A percentile compares a stretch with the other conserved stretches of the same genome.
phyloP scores from a whole-genome alignment of 2,113 vertebrate species.

The Mustelus asterias region DNA sequence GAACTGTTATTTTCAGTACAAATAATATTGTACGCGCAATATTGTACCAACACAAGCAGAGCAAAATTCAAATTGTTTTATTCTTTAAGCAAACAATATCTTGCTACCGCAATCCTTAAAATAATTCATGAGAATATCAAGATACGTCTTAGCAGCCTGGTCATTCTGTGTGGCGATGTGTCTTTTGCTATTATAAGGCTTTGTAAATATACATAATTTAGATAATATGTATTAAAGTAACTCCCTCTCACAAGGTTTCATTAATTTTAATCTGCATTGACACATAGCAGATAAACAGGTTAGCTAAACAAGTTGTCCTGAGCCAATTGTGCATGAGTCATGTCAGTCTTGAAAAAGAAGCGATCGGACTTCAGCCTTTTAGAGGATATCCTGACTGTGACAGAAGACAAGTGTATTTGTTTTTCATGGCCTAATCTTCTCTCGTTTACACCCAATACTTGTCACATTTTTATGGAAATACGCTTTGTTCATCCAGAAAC shows the following conservation, averaged over 20 bases:
- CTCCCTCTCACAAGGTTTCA: background rate
- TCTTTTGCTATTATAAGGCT: background rate
- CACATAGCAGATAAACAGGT: background rate
- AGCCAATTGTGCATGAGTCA: background rate
- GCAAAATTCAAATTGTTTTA: background rate
- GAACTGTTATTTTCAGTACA: slow-evolving; percentile 2
- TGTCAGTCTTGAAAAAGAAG: background rate
- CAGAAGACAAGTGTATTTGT: slow-evolving; percentile 27
- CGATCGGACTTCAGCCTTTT: background rate
- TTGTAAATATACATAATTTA: background rate
- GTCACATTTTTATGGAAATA: background rate
- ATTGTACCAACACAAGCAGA: background rate
- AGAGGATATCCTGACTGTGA: slow-evolving; percentile 13
- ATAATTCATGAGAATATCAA: background rate
- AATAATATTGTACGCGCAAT: background rate
- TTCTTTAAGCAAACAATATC: background rate
- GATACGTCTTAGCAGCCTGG: background rate
- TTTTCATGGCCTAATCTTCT: background rate
- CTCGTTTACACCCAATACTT: background rate
- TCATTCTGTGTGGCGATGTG: background rate
- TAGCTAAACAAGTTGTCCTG: background rate
- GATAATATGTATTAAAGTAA: background rate
- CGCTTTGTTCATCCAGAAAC: background rate
- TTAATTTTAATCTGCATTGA: slow-evolving; percentile 5
- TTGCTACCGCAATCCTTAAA: background rate